phyloP scores from a whole-genome alignment of 2,113 vertebrate genomes.

The Actenoides hombroni region DNA sequence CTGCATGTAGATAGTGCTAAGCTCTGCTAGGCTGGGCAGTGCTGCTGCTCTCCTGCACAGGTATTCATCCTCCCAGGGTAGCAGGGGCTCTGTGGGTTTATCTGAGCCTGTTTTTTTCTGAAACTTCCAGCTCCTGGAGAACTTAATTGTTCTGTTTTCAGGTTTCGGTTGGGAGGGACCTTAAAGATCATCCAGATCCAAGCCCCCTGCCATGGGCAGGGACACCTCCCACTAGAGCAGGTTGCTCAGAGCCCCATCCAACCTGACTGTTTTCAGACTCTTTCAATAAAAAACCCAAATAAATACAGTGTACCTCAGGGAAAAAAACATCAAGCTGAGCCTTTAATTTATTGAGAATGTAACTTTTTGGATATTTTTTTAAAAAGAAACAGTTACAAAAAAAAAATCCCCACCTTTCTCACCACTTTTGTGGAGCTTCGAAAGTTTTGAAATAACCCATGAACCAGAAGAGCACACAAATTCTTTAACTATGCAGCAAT shows the following conservation, averaged over 20 bases:
- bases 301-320: rapidly evolving
- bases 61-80: background rate
- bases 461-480: rapidly evolving
- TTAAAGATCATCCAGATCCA: no score
- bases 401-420: no score
- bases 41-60: background rate
- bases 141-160: background rate
- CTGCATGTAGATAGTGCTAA: background rate
- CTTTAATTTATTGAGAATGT: background rate
- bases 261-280: background rate
- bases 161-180: no score
- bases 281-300: background rate
- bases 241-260: background rate
- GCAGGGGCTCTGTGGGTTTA: background rate
- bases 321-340: background rate
- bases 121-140: background rate
- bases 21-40: background rate
- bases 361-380: background rate
- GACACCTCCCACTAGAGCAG: background rate
- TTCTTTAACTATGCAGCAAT: background rate
- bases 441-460: background rate
- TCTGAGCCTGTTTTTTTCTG: background rate
- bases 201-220: background rate
- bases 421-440: background rate
- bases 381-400: background rate